A percentile compares a stretch with the other conserved stretches of the same genome.
Conservation (phyloP, 2,113 vertebrate species). For the Oryzias melastigma region DNA sequence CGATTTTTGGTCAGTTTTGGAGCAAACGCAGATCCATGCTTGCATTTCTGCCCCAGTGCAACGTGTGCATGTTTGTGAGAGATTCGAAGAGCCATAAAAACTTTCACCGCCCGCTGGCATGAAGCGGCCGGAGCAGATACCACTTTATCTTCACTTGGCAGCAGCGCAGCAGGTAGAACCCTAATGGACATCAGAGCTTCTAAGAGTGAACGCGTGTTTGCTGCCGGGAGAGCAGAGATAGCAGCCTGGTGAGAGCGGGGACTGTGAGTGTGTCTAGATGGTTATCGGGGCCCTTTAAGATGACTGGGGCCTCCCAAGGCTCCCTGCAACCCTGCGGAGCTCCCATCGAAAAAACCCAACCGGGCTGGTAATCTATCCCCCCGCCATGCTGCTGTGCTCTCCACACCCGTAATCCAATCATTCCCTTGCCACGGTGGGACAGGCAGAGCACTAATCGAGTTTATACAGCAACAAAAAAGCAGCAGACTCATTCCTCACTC, state of each 20-base stretch:
- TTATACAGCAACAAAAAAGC: conserved; percentile 71
- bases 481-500: conserved; percentile 63
- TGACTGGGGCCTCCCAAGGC: conserved; percentile 61
- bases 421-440: conserved; percentile 73
- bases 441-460: conserved; percentile 78
- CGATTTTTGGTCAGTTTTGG: too few relatives aligned
- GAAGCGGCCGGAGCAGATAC: conserved; percentile 54
- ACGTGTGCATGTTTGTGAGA: not conserved
- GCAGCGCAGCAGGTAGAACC: conserved; percentile 62
- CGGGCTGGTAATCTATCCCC: conserved; percentile 75
- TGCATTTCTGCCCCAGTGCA: too few relatives aligned
- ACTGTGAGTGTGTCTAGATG: conserved; percentile 60
- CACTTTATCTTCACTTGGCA: conserved; percentile 71
- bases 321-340: conserved; percentile 52
- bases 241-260: conserved; percentile 34
- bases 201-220: conserved; percentile 66
- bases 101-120: conserved; percentile 50
- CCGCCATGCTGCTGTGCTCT: conserved; percentile 69
- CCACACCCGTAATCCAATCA: conserved; percentile 77
- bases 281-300: conserved; percentile 69
- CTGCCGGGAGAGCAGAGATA: conserved; percentile 62
- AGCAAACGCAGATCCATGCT: too few relatives aligned
- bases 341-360: conserved; percentile 60
- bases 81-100: conserved; percentile 41
- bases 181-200: conserved; percentile 71